These are phyloP conservation scores for Bombus waltoni DNA, from an alignment of 1,140 invertebrate species.

Conservation along the genomic window DNA sequence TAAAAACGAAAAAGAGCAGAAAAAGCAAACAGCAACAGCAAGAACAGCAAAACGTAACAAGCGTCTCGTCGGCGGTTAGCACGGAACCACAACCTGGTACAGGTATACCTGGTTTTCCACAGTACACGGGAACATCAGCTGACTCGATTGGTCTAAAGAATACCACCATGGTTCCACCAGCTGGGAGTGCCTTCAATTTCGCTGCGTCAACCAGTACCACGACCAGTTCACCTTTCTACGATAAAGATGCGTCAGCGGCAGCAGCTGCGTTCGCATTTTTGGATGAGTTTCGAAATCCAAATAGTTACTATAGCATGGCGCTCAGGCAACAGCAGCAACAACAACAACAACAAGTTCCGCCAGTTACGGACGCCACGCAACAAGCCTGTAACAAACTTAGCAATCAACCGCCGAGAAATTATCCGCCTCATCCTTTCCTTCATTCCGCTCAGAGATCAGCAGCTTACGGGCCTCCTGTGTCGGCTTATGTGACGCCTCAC, in stretches of 20 bases:
- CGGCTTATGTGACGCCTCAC: constrained; percentile 78
- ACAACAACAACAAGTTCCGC: constrained; percentile 69
- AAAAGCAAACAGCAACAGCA: constrained; percentile 76
- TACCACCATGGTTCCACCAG: constrained; percentile 69
- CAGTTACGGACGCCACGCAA: constrained; percentile 68
- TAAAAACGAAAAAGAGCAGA: constrained; percentile 74
- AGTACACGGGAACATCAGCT: constrained; percentile 68
- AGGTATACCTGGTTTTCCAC: constrained; percentile 69
- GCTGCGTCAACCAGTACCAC: constrained; percentile 70
- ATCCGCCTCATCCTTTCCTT: constrained; percentile 79
- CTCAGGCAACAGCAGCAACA: constrained; percentile 75
- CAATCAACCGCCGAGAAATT: constrained; percentile 77
- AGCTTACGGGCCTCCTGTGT: constrained; percentile 77
- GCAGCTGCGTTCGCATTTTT: constrained; percentile 78
- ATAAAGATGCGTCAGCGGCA: constrained; percentile 78
- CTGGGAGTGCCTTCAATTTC: constrained; percentile 79
- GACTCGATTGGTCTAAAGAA: constrained; percentile 75
- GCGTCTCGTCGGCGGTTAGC: constrained; percentile 47
- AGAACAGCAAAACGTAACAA: constrained; percentile 63
- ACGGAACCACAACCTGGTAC: constrained; percentile 62
- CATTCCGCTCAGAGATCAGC: constrained; percentile 77
- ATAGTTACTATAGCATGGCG: constrained; percentile 78
- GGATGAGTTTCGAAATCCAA: constrained; percentile 79
- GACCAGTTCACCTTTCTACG: constrained; percentile 76
- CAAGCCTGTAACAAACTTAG: constrained; percentile 77